Evolutionary conservation across 2,113 vertebrate genomes (phyloP).

Genomic region (Peromyscus californicus): DNA sequence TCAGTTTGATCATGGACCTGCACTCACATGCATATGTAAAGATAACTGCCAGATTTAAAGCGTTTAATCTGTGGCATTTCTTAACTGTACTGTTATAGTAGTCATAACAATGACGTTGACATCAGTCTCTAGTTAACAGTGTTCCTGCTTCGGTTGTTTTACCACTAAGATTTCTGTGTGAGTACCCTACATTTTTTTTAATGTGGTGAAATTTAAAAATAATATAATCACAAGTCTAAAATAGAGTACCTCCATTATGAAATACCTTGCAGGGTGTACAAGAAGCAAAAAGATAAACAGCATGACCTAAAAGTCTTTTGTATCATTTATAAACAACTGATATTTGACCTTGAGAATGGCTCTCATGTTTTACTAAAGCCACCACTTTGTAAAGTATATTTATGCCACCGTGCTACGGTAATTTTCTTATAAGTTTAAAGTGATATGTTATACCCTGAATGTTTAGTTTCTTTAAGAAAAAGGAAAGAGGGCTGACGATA

Average conservation of each 20-base stretch:
- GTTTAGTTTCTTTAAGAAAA: conserved; percentile 62
- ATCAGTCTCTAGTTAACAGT: not conserved
- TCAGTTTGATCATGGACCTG: not conserved
- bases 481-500: not conserved
- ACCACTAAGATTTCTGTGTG: conserved; percentile 13
- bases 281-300: conserved; percentile 39
- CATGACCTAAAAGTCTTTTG: conserved; percentile 48
- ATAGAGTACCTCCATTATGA: not conserved
- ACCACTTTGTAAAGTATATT: conserved; percentile 26
- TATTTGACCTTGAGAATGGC: conserved; percentile 53
- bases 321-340: conserved; percentile 33
- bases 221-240: not conserved
- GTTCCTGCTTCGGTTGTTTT: conserved; percentile 46
- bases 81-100: not conserved
- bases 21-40: not conserved
- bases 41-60: not conserved
- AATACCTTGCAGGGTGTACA: conserved; percentile 2
- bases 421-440: conserved; percentile 67
- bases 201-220: conserved; percentile 13
- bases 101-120: not conserved
- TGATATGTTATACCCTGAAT: conserved; percentile 33
- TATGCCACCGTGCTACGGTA: not conserved
- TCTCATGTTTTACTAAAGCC: conserved; percentile 48
- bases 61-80: not conserved
- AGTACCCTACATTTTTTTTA: conserved; percentile 31